Evolutionary conservation across 2,888 invertebrate genomes (phyloP).

Genomic region (Gonocerus acuteangulatus): DNA sequence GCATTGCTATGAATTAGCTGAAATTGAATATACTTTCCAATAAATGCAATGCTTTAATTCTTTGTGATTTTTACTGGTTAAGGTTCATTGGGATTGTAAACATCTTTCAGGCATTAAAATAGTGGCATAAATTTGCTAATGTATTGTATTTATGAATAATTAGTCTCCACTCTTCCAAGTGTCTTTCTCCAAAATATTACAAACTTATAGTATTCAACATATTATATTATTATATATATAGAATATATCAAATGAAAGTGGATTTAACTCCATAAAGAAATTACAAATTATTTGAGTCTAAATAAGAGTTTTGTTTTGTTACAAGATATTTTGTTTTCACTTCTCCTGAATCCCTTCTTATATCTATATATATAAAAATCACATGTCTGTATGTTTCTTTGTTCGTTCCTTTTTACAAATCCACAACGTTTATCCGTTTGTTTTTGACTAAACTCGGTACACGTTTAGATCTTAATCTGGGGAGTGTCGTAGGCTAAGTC

Average conservation of each 20-base stretch:
- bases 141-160: constrained; percentile 18
- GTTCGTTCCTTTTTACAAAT: no score
- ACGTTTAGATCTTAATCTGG: no score
- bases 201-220: constrained; percentile 18
- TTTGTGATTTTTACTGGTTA: constrained; percentile 22
- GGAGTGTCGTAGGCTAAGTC: no score
- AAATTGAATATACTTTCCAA: constrained; percentile 3
- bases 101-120: constrained; percentile 8
- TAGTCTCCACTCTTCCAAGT: constrained; percentile 27
- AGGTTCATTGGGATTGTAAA: constrained; percentile 15
- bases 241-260: not conserved
- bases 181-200: constrained; percentile 22
- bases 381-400: no score
- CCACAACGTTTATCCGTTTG: no score
- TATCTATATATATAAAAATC: no score
- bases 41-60: constrained; percentile 25
- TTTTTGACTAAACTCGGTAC: no score
- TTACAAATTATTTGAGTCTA: constrained; percentile 18
- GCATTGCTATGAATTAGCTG: constrained; percentile 18
- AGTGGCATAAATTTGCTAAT: constrained; percentile 7
- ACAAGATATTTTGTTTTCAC: not conserved
- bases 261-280: constrained; percentile 9
- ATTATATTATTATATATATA: constrained; percentile 14
- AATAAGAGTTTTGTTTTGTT: constrained; percentile 16
- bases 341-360: no score